Evolutionary conservation across 2,113 vertebrate species (phyloP).

Genomic region (Caranx melampygus): DNA sequence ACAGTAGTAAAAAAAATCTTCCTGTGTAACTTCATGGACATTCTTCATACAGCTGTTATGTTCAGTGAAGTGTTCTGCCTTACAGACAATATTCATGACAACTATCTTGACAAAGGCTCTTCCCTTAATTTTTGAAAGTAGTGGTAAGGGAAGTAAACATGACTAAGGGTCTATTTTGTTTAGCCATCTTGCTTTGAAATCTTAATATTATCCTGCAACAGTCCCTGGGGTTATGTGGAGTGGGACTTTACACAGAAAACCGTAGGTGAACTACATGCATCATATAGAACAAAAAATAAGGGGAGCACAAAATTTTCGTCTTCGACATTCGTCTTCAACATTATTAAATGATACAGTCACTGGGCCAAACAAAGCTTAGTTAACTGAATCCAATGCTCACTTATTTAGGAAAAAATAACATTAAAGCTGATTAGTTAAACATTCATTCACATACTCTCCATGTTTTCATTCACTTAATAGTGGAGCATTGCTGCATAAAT

Average conservation of each 20-base stretch:
- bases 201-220: background rate
- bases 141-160: background rate
- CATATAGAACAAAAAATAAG: too few relatives aligned
- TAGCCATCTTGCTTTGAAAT: background rate
- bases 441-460: too few relatives aligned
- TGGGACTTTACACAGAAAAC: background rate
- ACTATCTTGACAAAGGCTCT: background rate
- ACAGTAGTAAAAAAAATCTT: background rate
- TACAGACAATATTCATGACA: background rate
- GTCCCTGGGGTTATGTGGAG: background rate
- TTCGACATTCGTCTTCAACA: too few relatives aligned
- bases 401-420: too few relatives aligned
- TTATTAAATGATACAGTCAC: background rate
- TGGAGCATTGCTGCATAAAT: too few relatives aligned
- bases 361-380: background rate
- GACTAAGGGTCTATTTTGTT: background rate
- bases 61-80: background rate
- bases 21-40: background rate
- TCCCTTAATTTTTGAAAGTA: background rate
- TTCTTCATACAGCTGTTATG: background rate
- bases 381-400: too few relatives aligned
- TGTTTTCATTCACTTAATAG: too few relatives aligned
- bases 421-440: background rate
- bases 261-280: too few relatives aligned
- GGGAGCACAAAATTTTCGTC: too few relatives aligned